A percentile compares a stretch with the other conserved stretches of the same genome.
phyloP scores from a whole-genome alignment of 2,797 vertebrate genomes.

The Liasis olivaceus region DNA sequence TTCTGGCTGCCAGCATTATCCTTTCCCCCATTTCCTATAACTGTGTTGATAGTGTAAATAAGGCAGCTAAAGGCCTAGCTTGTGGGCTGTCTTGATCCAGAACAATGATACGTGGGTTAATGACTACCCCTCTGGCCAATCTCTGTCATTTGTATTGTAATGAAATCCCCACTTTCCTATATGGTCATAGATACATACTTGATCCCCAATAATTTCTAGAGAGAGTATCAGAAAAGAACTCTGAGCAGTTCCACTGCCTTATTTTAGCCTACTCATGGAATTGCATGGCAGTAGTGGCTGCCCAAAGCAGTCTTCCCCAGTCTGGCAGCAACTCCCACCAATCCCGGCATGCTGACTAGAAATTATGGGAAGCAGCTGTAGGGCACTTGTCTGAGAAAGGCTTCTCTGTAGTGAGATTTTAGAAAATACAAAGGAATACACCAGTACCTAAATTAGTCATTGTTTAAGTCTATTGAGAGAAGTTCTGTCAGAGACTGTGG shows the following conservation, averaged over 20 bases:
- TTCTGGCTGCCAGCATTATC: constrained; percentile 49
- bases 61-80: constrained; percentile 67
- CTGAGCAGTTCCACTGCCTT: background rate
- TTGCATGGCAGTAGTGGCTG: background rate
- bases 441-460: background rate
- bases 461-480: background rate
- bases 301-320: background rate
- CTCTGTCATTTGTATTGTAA: constrained; percentile 68
- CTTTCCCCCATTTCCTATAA: constrained; percentile 41
- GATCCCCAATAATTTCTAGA: constrained; percentile 1
- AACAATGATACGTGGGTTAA: constrained; percentile 60
- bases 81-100: constrained; percentile 62
- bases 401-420: background rate
- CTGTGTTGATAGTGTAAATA: constrained; percentile 71
- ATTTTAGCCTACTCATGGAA: background rate
- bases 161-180: constrained; percentile 64
- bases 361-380: background rate
- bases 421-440: background rate
- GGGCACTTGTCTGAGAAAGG: background rate
- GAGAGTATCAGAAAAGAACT: background rate
- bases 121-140: constrained; percentile 59
- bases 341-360: background rate
- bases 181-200: constrained; percentile 66
- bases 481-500: background rate
- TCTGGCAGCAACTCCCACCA: background rate